phyloP scores from a whole-genome alignment of 1,140 invertebrate genomes.

The Hetaerina americana region DNA sequence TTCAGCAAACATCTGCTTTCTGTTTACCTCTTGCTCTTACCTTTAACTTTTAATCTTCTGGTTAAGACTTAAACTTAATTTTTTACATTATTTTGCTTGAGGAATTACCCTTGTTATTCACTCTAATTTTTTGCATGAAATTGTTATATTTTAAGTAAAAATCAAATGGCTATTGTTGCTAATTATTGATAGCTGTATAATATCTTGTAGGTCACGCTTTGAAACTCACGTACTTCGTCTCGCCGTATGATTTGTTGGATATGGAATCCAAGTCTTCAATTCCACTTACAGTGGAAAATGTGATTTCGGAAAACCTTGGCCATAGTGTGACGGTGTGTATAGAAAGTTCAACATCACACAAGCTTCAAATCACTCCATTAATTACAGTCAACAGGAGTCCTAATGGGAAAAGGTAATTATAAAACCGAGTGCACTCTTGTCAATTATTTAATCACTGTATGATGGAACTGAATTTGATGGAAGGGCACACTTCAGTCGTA shows the following conservation, averaged over 20 bases:
- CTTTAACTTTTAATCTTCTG: too few species aligned
- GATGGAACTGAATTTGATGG: too few species aligned
- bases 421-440: neutral
- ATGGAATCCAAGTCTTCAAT: slow-evolving; percentile 54
- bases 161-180: too few species aligned
- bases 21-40: too few species aligned
- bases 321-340: slow-evolving; percentile 80
- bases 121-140: too few species aligned
- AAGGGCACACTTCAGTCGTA: too few species aligned
- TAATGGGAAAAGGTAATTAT: slow-evolving; percentile 59
- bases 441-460: slow-evolving; percentile 3
- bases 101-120: too few species aligned
- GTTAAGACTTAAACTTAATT: too few species aligned
- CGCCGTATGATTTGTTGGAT: slow-evolving; percentile 84
- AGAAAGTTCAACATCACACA: slow-evolving; percentile 76
- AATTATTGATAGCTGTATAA: neutral
- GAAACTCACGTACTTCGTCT: slow-evolving; percentile 88
- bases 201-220: slow-evolving; percentile 64
- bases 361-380: slow-evolving; percentile 69
- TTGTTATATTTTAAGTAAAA: too few species aligned
- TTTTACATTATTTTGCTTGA: too few species aligned
- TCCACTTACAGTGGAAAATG: slow-evolving; percentile 56
- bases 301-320: slow-evolving; percentile 57
- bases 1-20: too few species aligned
- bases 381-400: slow-evolving; percentile 59